Base-by-base conservation (phyloP, 1,140 invertebrate species). In the Ephestia elutella region DNA sequence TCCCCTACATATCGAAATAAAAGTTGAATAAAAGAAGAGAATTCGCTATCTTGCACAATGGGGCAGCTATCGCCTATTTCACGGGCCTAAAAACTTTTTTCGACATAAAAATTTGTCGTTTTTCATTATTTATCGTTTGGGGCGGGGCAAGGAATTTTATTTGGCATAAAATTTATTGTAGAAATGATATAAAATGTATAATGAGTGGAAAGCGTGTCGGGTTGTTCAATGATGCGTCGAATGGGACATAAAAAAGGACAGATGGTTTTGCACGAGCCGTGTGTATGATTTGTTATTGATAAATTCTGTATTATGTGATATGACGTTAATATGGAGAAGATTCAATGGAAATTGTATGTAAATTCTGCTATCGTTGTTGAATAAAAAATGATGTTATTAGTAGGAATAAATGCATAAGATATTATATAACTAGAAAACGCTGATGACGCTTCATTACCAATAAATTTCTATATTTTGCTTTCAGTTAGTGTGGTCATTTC, bases 201-300 rank as follows among this genome's bases (percentile, higher is more conserved):
- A 81, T 82, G 75, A 76, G 79, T 80, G 73, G 68, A 75, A 86
- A 80, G 81, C 75, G 83, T 85, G 77, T 71, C 71, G 57, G 48
- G 56, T 57, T n/a, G 63, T 66, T 79, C 73, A 85, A 85, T 82
- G 82, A 76, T 57, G 65, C 78, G 73, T 17, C 66, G 78, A 81
- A 82, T 78, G 62, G 66, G 18, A 25, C 15, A 49, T 49, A 65
- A 62, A 65, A 66, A 63, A 49, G 49, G 55, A 63, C 80, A 80
- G 79, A 76, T 82, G 75, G 30, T 66, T 63, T 65, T 67, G 65
- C 67, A 67, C 57, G 62, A 68, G 65, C 57, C 57, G 67, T 11
- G n/a, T 28, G 32, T 53, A 5, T 18, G 54, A 44, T 58, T 51
- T 58, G 18, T 17, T 50, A 50, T 50, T 20, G 54, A 55, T 55